These are phyloP conservation scores for Strigamia transsilvanica DNA, from an alignment of 2,888 invertebrate genomes.

Conservation along the genomic window DNA sequence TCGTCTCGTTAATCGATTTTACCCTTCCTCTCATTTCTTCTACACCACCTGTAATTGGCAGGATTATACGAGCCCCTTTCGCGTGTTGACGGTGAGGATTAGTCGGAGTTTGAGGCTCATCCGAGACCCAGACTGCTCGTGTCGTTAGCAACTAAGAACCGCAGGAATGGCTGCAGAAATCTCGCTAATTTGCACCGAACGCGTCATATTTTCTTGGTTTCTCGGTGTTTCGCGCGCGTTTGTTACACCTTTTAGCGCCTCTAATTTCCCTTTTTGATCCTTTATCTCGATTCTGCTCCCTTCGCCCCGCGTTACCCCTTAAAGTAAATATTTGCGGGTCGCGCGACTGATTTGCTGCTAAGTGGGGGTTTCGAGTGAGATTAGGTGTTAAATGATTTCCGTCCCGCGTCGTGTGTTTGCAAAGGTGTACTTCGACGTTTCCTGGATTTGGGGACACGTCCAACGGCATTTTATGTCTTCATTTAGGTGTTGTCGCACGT, in stretches of 20 bases:
- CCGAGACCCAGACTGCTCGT: not conserved
- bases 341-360: not conserved
- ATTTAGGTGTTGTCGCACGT: not conserved
- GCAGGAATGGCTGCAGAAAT: not conserved
- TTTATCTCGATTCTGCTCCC: no score
- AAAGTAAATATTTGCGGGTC: not conserved
- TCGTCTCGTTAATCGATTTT: constrained; percentile 26
- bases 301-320: not conserved
- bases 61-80: constrained; percentile 11
- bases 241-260: not conserved
- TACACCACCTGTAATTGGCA: constrained; percentile 23
- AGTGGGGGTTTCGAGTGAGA: not conserved
- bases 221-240: no score
- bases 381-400: not conserved
- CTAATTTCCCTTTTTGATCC: not conserved
- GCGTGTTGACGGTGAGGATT: constrained; percentile 31
- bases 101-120: not conserved
- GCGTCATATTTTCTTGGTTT: no score
- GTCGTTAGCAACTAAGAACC: constrained; percentile 1
- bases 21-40: constrained; percentile 28
- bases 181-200: no score
- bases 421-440: not conserved
- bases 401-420: not conserved
- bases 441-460: constrained; percentile 1
- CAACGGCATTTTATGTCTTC: not conserved